Evolutionary conservation across 2,888 invertebrate species (phyloP), one percentile per base, ranked within the genome.

Genomic region (Lochmaea capreae): DNA sequence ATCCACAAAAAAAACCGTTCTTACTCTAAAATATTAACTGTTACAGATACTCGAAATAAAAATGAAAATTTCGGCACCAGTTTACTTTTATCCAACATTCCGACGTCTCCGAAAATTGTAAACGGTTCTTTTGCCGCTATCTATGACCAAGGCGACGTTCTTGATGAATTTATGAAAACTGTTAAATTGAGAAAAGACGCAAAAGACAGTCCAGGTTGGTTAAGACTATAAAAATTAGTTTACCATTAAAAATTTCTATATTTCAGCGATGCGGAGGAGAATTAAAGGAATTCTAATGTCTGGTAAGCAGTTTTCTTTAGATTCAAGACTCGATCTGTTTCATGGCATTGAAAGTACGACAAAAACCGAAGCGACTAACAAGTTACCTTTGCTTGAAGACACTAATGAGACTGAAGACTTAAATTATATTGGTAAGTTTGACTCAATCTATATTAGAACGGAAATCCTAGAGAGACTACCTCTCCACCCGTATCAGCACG

Each of bases 81-180:
- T 83, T 90, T 98, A 2, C 90, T 98, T 33, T 89, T 98, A 65
- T 95, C 97, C 66, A 98, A 98, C 87, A 96, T 96, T 2, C 98
- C 98, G 1, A 95, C 96, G 94, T 97, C 97, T 6, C 98, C 98
- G 0, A 98, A 98, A 89, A 95, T 98, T 67, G 96, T 97, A 3
- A 97, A 97, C 82, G 97, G 96, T 4, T 97, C 96, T 65, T 97
- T 96, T 86, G 97, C 94, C 0, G 97, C 97, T 39, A 94, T 97
- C 76, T 95, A 95, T 81, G 97, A 97, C 84, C 93, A 93, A 73
- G 92, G 92, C 65, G 94, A 94, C 81, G 89, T 92, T 8, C 88
- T 94, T 77, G 91, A 91, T 14, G 93, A 94, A 65, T 94, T 93
- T 83, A 92, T 92, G 57, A 92, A 92, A 83, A 92, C 92, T 16